Evolutionary conservation across 2,797 vertebrate genomes (phyloP), one percentile per base, ranked within the genome.

Genomic region (Microcaecilia unicolor): DNA sequence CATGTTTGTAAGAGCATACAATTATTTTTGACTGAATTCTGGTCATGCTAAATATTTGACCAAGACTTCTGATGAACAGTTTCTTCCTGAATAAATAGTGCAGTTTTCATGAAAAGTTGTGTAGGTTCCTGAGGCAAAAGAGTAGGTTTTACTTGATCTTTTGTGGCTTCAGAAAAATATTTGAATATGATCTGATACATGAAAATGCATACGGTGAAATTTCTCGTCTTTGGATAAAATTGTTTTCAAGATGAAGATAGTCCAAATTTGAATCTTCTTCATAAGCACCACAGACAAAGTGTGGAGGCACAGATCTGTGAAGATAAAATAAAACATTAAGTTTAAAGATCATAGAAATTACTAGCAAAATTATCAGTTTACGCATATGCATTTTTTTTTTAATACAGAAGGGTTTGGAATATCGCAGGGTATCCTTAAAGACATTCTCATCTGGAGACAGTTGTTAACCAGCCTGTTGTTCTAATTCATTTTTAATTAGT

Each of bases 171-270:
- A 97, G 61, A 61, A 96, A 65, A 28, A 97, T 67, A 11, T 89
- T 91, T 20, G 90, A 93, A 11, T 92, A 89, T 15, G 89, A 85
- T 36, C 83, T 79, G 18, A 97, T 86, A 25, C 96, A 99, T 28
- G 91, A 84, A 64, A 99, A 99, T 7, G 87, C 82, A 2, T 76
- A 67, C 1, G 85, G 78, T 5, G 92, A 86, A 23, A 97, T 61
- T 45, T 87, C 84, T 44, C 83, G 69, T 3, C 77, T 79, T 48
- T 88, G 86, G 11, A 99, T 88, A 10, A 84, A 83, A 74, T 99
- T 99, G 66, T 97, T 84, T 49, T 98, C 96, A 31, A 99, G 84
- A 51, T 94, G 92, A 63, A 98, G 50, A 0, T 89, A 82, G 58
- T 94, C 87, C 34, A 99, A 32, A 15, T 52, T 82, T 14, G 89